A percentile compares a stretch with the other conserved stretches of the same genome.
phyloP scores from a whole-genome alignment of 1,140 invertebrate species.

The Gyrodactylus salaris region DNA sequence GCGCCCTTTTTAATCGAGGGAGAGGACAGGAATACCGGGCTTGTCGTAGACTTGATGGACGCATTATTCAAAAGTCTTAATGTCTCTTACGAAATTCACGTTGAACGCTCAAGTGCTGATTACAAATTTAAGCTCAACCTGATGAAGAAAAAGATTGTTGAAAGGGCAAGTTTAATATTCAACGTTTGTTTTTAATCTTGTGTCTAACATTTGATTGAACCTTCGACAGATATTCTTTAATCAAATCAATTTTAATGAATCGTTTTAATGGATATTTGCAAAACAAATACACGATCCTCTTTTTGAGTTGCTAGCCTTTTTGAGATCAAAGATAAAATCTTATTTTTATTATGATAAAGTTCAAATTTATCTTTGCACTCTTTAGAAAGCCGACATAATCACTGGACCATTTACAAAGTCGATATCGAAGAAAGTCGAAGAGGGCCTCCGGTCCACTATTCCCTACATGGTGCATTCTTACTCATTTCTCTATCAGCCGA shows the following conservation, averaged over 20 bases:
- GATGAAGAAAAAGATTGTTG: background rate
- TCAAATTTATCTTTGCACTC: no score
- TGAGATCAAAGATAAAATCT: no score
- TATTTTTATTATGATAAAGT: no score
- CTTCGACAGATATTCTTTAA: no score
- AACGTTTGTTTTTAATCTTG: no score
- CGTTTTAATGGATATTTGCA: no score
- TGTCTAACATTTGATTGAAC: no score
- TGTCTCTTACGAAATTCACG: background rate
- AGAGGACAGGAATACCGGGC: background rate
- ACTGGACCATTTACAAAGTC: background rate
- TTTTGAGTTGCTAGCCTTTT: no score
- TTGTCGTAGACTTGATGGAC: background rate
- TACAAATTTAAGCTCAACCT: background rate
- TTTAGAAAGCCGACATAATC: background rate
- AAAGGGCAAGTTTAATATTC: no score
- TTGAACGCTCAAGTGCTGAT: background rate
- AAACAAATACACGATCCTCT: no score
- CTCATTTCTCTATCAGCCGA: background rate
- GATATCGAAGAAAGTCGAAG: background rate
- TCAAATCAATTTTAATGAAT: no score
- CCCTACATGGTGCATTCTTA: background rate
- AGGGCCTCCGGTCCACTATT: background rate
- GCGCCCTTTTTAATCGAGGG: background rate
- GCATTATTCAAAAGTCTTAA: background rate